Percentiles rank a stretch among this genome's conserved stretches.
Evolutionary conservation across 2,797 vertebrate species (phyloP).

Genomic region (Perodicticus potto): DNA sequence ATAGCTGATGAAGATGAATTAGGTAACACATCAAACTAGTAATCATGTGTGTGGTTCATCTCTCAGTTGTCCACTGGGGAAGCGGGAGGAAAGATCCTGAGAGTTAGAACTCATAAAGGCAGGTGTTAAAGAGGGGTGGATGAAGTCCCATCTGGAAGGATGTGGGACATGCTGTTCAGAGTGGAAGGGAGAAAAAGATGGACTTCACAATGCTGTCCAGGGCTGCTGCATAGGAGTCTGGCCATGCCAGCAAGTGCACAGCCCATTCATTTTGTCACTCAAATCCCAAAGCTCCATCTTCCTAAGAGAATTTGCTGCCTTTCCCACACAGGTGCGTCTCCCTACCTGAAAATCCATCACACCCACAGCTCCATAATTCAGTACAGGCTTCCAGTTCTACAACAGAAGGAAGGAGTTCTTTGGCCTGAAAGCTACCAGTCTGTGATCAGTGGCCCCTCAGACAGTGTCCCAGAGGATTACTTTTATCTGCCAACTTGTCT

Average conservation of each 20-base stretch:
- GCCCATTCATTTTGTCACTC: not conserved
- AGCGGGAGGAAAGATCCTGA: not conserved
- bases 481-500: not conserved
- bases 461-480: not conserved
- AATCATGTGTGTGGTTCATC: not conserved
- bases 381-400: not conserved
- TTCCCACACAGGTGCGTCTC: not conserved
- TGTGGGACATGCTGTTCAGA: not conserved
- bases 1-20: not conserved
- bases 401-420: not conserved
- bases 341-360: not conserved
- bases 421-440: not conserved
- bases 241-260: not conserved
- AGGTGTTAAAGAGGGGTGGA: not conserved
- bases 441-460: not conserved
- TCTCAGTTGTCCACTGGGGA: not conserved
- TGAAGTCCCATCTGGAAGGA: not conserved
- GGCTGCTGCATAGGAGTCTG: not conserved
- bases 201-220: not conserved
- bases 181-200: not conserved
- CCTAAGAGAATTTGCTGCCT: not conserved
- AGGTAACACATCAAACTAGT: not conserved
- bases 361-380: not conserved
- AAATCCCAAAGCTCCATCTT: not conserved
- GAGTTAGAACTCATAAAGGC: not conserved